phyloP scores from a whole-genome alignment of 2,797 vertebrate species.

The Heteromormyrus szaboi region DNA sequence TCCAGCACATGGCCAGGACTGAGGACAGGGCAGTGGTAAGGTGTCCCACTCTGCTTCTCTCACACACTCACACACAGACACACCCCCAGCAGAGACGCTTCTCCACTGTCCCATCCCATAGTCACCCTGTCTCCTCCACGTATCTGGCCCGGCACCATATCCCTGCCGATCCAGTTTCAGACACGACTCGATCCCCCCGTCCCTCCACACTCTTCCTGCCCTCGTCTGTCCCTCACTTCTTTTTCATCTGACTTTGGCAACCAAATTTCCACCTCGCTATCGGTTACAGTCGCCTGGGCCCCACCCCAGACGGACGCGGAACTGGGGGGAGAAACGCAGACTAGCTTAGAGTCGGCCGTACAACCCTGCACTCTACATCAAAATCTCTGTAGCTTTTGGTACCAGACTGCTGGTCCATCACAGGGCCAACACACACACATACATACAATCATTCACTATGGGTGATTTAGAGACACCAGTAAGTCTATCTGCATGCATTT shows the following conservation, averaged over 20 bases:
- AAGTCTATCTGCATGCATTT: not conserved
- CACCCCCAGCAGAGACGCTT: conserved; percentile 57
- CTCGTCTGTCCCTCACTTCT: conserved; percentile 45
- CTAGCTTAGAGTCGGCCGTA: not conserved
- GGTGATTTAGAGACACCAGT: not conserved
- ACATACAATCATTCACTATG: not conserved
- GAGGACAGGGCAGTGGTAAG: not conserved
- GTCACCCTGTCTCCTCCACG: conserved; percentile 70
- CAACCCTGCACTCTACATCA: not conserved
- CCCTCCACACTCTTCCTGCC: conserved; percentile 52
- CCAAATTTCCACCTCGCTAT: conserved; percentile 51
- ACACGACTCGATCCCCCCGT: conserved; percentile 54
- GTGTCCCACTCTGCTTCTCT: not conserved
- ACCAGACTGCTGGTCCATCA: not conserved
- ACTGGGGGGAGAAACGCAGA: not conserved
- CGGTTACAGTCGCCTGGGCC: conserved; percentile 49
- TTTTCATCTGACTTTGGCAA: conserved; percentile 62
- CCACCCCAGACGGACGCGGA: conserved; percentile 24
- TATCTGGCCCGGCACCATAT: conserved; percentile 66
- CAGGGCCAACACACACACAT: not conserved
- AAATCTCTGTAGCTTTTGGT: not conserved
- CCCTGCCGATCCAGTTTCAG: conserved; percentile 66
- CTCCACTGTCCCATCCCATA: conserved; percentile 56
- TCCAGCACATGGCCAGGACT: not conserved
- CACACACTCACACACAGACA: not conserved